Evolutionary conservation across 2,113 vertebrate species (phyloP).

Genomic region (Deroptyus accipitrinus): DNA sequence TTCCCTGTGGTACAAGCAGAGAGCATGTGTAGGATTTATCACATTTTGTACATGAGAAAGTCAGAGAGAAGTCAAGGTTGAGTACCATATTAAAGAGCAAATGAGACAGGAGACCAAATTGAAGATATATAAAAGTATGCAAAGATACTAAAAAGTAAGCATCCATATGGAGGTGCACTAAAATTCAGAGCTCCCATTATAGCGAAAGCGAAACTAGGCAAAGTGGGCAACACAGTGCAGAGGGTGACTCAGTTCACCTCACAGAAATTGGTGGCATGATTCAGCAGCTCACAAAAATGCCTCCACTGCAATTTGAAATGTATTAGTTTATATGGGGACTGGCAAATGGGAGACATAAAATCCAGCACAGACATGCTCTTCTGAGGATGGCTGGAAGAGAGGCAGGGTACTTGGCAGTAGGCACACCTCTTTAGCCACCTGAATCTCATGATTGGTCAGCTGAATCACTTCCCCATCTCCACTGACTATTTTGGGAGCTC

Average conservation of each 20-base stretch:
- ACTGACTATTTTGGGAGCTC: neutral
- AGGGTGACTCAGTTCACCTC: neutral
- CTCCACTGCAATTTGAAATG: neutral
- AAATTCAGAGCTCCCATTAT: neutral
- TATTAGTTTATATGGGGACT: neutral
- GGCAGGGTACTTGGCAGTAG: neutral
- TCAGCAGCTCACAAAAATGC: neutral
- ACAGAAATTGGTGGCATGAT: accelerated
- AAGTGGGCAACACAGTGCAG: neutral
- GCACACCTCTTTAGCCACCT: neutral
- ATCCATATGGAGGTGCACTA: neutral
- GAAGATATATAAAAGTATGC: neutral
- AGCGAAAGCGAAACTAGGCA: neutral
- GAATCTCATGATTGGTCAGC: neutral
- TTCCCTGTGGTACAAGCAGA: neutral
- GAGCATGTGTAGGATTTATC: neutral
- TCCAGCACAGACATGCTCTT: neutral
- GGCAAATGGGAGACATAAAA: neutral
- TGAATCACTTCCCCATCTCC: accelerated
- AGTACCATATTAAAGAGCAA: neutral
- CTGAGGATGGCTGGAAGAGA: neutral
- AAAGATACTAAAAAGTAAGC: neutral
- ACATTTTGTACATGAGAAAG: neutral
- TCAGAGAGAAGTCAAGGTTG: neutral
- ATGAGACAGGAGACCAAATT: neutral